Conservation (phyloP, 2,113 vertebrate genomes). For the Mus spicilegus region DNA sequence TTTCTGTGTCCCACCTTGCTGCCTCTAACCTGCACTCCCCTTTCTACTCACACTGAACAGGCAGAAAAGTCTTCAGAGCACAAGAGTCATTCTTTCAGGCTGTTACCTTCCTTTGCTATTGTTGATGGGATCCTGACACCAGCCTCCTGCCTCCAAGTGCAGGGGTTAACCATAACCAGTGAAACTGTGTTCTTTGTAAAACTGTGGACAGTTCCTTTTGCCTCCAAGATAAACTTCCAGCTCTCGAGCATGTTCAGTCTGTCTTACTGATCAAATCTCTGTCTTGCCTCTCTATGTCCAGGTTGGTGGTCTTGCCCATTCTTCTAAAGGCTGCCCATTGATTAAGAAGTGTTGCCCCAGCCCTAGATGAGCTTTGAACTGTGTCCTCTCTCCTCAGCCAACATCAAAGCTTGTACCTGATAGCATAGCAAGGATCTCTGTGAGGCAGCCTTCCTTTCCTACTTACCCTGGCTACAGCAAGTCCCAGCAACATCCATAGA, state of each 20-base stretch:
- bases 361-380: conserved; percentile 42
- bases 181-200: conserved; percentile 14
- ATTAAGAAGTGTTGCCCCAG: not conserved
- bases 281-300: not conserved
- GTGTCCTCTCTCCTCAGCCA: not conserved
- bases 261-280: conserved; percentile 39
- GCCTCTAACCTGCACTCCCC: not conserved
- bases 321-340: not conserved
- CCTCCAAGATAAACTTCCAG: conserved; percentile 31
- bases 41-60: not conserved
- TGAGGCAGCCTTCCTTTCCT: not conserved
- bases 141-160: not conserved
- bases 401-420: conserved; percentile 43
- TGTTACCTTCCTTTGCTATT: not conserved
- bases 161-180: not conserved
- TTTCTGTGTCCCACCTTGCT: not conserved
- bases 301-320: conserved; percentile 30
- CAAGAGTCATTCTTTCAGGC: not conserved
- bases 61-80: not conserved
- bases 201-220: conserved; percentile 1
- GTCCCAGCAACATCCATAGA: not conserved
- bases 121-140: not conserved
- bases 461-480: conserved; percentile 27
- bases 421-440: not conserved
- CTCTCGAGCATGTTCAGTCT: conserved; percentile 21